Evolutionary conservation across 2,797 vertebrate species (phyloP).

Genomic region (Thaleichthys pacificus): DNA sequence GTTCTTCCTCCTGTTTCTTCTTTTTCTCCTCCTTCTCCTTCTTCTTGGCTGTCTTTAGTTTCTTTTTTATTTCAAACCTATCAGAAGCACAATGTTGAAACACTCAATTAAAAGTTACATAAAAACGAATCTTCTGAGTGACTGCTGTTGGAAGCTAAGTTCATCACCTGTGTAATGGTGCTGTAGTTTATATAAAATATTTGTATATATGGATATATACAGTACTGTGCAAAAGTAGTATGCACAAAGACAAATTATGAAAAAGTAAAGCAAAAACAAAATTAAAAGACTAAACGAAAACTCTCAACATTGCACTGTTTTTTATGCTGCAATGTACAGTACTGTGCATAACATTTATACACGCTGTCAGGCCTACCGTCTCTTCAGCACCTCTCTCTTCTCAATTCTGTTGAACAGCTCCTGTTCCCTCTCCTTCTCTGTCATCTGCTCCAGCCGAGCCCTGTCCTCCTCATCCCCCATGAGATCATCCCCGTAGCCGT

Average conservation of each 20-base stretch:
- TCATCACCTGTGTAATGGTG: no score
- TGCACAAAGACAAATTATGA: no score
- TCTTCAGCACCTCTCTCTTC: constrained; percentile 96
- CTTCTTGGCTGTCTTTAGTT: constrained; percentile 97
- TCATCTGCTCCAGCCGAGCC: constrained; percentile 97
- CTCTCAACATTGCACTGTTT: no score
- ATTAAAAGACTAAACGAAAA: neutral
- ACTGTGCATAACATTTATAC: neutral
- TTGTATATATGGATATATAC: no score
- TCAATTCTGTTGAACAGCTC: constrained; percentile 98
- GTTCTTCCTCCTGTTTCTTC: constrained; percentile 97
- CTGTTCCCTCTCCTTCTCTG: constrained; percentile 96
- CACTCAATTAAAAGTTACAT: no score
- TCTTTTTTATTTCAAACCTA: constrained; percentile 99
- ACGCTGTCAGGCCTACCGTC: constrained; percentile 70
- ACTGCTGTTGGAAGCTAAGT: no score
- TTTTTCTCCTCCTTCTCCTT: constrained; percentile 99
- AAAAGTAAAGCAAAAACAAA: no score
- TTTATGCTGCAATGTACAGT: no score
- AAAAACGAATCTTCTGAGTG: no score
- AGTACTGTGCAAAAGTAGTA: no score
- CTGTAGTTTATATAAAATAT: no score
- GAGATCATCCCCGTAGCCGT: constrained; percentile 95
- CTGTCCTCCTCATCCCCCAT: constrained; percentile 98
- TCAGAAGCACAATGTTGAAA: neutral